Evolutionary conservation across 2,113 vertebrate genomes (phyloP).

Genomic region (Sitta europaea): DNA sequence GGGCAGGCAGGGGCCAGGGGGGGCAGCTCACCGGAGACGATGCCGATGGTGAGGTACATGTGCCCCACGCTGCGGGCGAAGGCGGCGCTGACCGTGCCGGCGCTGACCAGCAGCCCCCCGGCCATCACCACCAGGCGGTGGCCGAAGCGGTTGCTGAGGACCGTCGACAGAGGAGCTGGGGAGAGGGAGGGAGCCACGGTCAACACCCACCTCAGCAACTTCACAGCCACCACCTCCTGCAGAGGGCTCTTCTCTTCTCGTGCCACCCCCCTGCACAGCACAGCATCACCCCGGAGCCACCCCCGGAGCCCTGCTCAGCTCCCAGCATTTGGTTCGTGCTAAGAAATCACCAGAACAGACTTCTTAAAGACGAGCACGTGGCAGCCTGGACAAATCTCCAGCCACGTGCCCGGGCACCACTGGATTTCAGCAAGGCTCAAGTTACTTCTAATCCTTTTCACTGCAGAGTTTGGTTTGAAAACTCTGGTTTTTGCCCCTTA

Average conservation of each 20-base stretch:
- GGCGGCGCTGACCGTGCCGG: constrained; percentile 81
- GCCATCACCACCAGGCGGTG: constrained; percentile 88
- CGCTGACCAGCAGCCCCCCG: constrained; percentile 85
- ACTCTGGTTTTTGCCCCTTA: neutral
- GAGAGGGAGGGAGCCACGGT: fast-evolving
- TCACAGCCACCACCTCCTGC: neutral
- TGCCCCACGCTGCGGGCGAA: constrained; percentile 82
- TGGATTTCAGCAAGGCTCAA: neutral
- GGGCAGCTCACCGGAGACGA: constrained; percentile 80
- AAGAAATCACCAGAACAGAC: neutral
- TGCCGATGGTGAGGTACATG: constrained; percentile 88
- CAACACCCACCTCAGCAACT: neutral
- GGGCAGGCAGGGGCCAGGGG: neutral
- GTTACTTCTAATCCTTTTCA: neutral
- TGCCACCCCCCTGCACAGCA: neutral
- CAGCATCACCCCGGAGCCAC: neutral
- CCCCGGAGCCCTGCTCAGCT: neutral
- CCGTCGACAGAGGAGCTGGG: constrained; percentile 87
- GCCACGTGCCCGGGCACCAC: neutral
- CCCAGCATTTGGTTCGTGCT: neutral
- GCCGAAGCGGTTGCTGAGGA: constrained; percentile 86
- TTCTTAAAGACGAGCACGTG: fast-evolving
- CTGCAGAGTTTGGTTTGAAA: neutral
- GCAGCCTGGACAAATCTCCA: neutral
- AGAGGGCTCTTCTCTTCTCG: neutral